Evolutionary conservation across 1,140 invertebrate genomes (phyloP).

Genomic region (Rhyzopertha dominica): DNA sequence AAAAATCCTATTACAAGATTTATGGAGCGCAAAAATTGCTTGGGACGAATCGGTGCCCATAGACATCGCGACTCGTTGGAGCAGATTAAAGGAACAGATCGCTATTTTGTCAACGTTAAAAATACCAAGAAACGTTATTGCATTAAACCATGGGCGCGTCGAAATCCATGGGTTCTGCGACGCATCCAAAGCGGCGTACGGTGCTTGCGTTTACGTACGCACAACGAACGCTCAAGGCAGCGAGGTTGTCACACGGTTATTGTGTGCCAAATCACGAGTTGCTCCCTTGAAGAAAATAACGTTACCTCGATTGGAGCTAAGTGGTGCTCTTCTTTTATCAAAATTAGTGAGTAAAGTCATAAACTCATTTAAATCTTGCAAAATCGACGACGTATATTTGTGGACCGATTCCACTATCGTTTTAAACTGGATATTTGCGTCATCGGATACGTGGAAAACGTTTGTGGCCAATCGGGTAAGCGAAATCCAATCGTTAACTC

Average conservation of each 20-base stretch:
- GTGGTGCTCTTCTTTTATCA: slow-evolving; percentile 32
- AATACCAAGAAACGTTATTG: not conserved
- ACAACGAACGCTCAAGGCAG: slow-evolving; percentile 21
- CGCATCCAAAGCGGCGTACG: slow-evolving; percentile 29
- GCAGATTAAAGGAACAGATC: not conserved
- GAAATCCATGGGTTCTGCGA: slow-evolving; percentile 39
- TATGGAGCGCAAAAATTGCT: slow-evolving; percentile 23
- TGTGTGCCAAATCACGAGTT: slow-evolving; percentile 26
- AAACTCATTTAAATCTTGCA: slow-evolving; percentile 20
- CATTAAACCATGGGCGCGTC: slow-evolving; percentile 6
- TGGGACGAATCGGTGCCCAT: slow-evolving; percentile 27
- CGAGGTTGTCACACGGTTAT: slow-evolving; percentile 10
- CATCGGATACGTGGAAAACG: slow-evolving; percentile 33
- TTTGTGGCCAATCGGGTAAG: slow-evolving; percentile 45
- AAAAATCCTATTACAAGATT: slow-evolving; percentile 28
- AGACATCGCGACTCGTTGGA: slow-evolving; percentile 17
- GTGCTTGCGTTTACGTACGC: slow-evolving; percentile 28
- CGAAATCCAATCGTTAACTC: slow-evolving; percentile 34
- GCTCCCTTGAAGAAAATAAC: slow-evolving; percentile 28
- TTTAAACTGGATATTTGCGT: slow-evolving; percentile 40
- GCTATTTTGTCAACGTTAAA: not conserved
- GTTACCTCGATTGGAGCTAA: slow-evolving; percentile 30
- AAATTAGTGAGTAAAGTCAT: slow-evolving; percentile 24
- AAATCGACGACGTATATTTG: slow-evolving; percentile 29
- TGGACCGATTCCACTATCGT: slow-evolving; percentile 47